phyloP scores from a whole-genome alignment of 2,888 invertebrate species.

The Pristionchus fissidentatus region DNA sequence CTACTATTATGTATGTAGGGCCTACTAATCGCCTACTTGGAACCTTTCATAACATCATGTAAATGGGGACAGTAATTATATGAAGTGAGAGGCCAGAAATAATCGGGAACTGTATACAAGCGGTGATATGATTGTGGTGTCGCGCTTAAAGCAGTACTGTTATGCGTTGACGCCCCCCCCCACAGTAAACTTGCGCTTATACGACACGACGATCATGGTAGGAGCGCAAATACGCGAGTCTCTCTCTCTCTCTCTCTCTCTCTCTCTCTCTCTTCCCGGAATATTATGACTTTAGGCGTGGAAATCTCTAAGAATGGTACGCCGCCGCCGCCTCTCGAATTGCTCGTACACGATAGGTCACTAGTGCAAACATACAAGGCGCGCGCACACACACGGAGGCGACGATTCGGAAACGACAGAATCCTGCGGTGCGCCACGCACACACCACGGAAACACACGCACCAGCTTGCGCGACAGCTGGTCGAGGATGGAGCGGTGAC shows the following conservation, averaged over 20 bases:
- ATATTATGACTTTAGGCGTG: conserved; percentile 40
- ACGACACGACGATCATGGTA: not conserved
- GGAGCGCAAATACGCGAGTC: not conserved
- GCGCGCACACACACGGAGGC: not conserved
- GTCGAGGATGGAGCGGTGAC: not conserved
- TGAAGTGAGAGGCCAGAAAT: no score
- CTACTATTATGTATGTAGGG: no score
- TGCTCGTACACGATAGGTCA: conserved; percentile 2
- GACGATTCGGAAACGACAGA: conserved; percentile 27
- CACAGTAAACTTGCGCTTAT: conserved; percentile 1
- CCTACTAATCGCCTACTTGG: no score
- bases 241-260: no score
- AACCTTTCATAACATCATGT: no score
- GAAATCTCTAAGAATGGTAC: conserved; percentile 40
- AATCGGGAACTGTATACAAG: not conserved
- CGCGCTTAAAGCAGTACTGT: not conserved
- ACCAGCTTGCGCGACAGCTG: not conserved
- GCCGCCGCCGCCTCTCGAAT: not conserved
- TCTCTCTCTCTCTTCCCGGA: not conserved
- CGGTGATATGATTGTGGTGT: not conserved
- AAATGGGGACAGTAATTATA: no score
- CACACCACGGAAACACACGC: no score
- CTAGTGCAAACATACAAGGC: conserved; percentile 25
- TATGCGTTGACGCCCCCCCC: not conserved
- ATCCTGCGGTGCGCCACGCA: no score